These are phyloP conservation scores for Sclerodermus sp. DNA, from an alignment of 2,888 invertebrate species.

Conservation along the genomic window DNA sequence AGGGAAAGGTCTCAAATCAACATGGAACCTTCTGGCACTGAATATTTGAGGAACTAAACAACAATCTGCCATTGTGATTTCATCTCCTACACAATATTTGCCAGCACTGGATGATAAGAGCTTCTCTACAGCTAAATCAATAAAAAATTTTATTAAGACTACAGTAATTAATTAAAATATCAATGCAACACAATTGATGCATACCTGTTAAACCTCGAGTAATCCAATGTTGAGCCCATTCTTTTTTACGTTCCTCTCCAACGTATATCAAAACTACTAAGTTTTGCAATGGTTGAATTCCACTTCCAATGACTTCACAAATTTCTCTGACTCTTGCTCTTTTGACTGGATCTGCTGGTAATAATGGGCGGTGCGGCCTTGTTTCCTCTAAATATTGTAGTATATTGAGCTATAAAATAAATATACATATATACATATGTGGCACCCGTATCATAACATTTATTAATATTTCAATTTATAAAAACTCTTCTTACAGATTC, in stretches of 20 bases:
- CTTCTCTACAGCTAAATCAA: slow-evolving; percentile 77
- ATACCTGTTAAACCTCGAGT: slow-evolving; percentile 76
- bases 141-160: not conserved
- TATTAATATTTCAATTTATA: not conserved
- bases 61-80: slow-evolving; percentile 91
- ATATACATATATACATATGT: too few species aligned
- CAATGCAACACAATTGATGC: too few species aligned
- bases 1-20: slow-evolving; percentile 87
- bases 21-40: slow-evolving; percentile 93
- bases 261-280: slow-evolving; percentile 83
- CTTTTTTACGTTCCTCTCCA: slow-evolving; percentile 85
- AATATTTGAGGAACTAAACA: slow-evolving; percentile 95
- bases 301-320: slow-evolving; percentile 89
- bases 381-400: slow-evolving; percentile 96
- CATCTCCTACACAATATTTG: slow-evolving; percentile 92
- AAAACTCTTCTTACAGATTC: slow-evolving; percentile 65
- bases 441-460: not conserved
- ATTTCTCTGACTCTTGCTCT: slow-evolving; percentile 91
- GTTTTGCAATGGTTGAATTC: slow-evolving; percentile 96
- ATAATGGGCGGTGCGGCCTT: slow-evolving; percentile 78
- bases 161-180: not conserved
- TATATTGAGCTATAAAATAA: slow-evolving; percentile 70
- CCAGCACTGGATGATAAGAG: slow-evolving; percentile 81
- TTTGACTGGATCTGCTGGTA: slow-evolving; percentile 87
- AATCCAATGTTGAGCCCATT: slow-evolving; percentile 95